Conservation (phyloP, 2,797 vertebrate genomes). For the Lophura swinhoii region DNA sequence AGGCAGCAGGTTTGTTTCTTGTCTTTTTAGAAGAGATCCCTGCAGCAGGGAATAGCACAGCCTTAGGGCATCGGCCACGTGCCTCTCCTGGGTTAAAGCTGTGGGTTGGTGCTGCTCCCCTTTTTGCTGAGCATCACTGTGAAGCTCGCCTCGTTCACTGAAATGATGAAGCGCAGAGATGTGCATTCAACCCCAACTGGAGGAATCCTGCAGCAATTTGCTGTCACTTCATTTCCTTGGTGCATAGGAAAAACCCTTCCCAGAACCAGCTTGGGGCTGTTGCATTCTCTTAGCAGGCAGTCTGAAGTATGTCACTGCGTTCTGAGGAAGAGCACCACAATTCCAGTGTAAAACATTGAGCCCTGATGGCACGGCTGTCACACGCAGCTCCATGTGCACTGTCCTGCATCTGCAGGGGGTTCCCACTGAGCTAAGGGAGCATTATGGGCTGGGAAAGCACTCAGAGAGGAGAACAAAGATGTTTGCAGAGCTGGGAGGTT, state of each 20-base stretch:
- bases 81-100: not conserved
- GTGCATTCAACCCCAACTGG: not conserved
- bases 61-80: not conserved
- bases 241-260: not conserved
- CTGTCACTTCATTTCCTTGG: not conserved
- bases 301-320: not conserved
- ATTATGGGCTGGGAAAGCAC: not conserved
- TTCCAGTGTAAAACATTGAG: not conserved
- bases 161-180: not conserved
- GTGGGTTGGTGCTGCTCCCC: rapidly evolving
- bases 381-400: no score
- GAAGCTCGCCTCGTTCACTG: not conserved
- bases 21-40: rapidly evolving
- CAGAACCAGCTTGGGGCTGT: not conserved
- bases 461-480: not conserved
- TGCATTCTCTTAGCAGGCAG: rapidly evolving
- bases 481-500: not conserved
- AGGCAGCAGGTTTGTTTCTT: not conserved
- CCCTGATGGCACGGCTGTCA: not conserved
- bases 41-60: not conserved
- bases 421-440: not conserved
- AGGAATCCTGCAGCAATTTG: not conserved
- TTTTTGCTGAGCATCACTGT: not conserved
- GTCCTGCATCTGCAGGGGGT: not conserved
- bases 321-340: not conserved